These are phyloP conservation scores for Sander vitreus DNA, from an alignment of 2,113 vertebrate genomes.

Conservation along the genomic window DNA sequence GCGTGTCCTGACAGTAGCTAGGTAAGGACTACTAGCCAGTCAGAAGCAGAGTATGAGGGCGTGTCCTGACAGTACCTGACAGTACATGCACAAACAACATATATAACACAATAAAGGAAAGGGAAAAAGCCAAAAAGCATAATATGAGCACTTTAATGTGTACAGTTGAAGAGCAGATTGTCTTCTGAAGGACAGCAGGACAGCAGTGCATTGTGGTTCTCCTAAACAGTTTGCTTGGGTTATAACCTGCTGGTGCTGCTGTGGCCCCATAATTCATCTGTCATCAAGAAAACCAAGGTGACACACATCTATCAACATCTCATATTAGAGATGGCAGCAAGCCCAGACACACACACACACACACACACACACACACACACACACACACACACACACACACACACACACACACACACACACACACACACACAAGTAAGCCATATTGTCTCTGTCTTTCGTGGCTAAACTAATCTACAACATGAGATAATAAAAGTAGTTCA, in stretches of 20 bases:
- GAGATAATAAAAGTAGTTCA: not conserved
- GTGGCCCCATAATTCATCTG: slow-evolving; percentile 43
- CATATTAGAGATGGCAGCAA: slow-evolving; percentile 18
- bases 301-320: slow-evolving; percentile 53
- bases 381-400: too few relatives aligned
- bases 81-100: too few relatives aligned
- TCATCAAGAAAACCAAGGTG: slow-evolving; percentile 51
- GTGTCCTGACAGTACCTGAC: too few relatives aligned
- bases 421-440: not conserved
- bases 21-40: too few relatives aligned
- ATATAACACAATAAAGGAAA: too few relatives aligned
- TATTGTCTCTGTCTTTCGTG: not conserved
- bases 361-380: slow-evolving; percentile 1
- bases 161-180: not conserved
- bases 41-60: too few relatives aligned
- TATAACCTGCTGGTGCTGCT: slow-evolving; percentile 16
- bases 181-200: not conserved
- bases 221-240: slow-evolving; percentile 9
- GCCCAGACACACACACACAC: not conserved
- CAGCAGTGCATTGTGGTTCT: not conserved
- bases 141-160: too few relatives aligned
- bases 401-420: not conserved
- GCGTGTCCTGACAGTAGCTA: too few relatives aligned
- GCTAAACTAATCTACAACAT: not conserved
- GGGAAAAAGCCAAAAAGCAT: too few relatives aligned